Conservation (phyloP, 2,113 vertebrate species). For the Heterocephalus glaber region DNA sequence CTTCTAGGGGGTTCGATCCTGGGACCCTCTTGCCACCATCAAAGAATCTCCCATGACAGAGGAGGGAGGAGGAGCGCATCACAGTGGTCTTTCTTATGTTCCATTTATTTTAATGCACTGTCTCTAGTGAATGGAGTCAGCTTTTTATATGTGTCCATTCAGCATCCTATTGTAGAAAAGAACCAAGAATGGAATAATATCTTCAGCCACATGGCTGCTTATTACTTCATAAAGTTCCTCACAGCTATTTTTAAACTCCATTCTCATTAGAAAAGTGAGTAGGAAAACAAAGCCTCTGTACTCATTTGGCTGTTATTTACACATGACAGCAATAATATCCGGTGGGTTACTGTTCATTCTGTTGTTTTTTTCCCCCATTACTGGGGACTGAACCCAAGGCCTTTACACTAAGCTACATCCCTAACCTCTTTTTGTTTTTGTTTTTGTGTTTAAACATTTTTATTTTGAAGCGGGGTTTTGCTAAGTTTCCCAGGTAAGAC, state of each 20-base stretch:
- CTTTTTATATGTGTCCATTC: rapidly evolving
- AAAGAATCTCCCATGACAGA: not conserved
- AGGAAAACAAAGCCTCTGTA: not conserved
- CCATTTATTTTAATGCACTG: not conserved
- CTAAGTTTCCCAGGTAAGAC: not conserved
- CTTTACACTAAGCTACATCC: not conserved
- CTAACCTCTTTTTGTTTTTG: not conserved
- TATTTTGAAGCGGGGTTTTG: not conserved
- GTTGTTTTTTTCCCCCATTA: not conserved
- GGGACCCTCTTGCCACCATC: not conserved
- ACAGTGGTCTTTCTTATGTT: rapidly evolving
- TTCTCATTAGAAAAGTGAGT: not conserved
- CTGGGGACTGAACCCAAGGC: not conserved
- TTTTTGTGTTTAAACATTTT: not conserved
- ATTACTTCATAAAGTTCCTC: not conserved
- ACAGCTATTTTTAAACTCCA: not conserved
- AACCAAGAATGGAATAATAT: not conserved
- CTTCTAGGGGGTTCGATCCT: rapidly evolving
- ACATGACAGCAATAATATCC: not conserved
- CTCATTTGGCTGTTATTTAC: not conserved
- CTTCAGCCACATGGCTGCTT: not conserved
- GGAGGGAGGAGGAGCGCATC: not conserved
- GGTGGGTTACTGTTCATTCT: not conserved
- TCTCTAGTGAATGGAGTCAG: not conserved
- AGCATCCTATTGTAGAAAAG: not conserved